Evolutionary conservation across 2,888 invertebrate genomes (phyloP).

Genomic region (Drosophila prolongata): DNA sequence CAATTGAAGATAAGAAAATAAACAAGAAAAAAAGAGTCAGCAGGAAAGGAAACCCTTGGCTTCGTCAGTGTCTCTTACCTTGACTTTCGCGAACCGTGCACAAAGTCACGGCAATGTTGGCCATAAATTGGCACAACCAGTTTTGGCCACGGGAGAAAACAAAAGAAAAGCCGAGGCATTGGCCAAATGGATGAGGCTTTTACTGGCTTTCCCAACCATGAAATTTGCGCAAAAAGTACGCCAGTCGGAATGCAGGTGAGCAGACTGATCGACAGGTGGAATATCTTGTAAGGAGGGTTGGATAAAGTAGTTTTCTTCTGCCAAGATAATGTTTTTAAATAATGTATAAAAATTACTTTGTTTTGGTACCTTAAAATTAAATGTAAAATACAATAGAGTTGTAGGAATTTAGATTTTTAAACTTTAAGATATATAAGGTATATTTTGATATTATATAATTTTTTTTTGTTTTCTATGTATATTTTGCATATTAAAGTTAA

Average conservation of each 20-base stretch:
- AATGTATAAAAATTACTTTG: no score
- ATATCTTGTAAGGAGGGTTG: not conserved
- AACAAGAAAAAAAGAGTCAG: constrained; percentile 3
- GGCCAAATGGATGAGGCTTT: constrained; percentile 52
- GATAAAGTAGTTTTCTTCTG: not conserved
- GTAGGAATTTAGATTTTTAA: no score
- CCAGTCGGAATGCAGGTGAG: constrained; percentile 8
- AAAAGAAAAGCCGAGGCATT: constrained; percentile 49
- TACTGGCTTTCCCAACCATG: constrained; percentile 67
- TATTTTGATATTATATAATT: no score
- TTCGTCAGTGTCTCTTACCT: constrained; percentile 59
- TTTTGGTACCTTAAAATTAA: no score
- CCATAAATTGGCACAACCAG: constrained; percentile 61
- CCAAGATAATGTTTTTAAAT: no score
- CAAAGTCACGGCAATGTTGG: constrained; percentile 58
- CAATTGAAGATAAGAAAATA: constrained; percentile 27
- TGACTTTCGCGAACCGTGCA: constrained; percentile 66
- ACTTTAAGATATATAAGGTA: no score
- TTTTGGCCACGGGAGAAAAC: constrained; percentile 57
- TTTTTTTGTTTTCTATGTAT: no score
- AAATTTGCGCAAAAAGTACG: constrained; percentile 39
- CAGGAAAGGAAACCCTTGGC: constrained; percentile 31
- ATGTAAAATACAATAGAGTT: no score
- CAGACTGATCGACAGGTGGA: not conserved
- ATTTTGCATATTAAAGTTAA: no score